Conservation (phyloP, 2,797 vertebrate genomes). For the Pogonophryne albipinna region DNA sequence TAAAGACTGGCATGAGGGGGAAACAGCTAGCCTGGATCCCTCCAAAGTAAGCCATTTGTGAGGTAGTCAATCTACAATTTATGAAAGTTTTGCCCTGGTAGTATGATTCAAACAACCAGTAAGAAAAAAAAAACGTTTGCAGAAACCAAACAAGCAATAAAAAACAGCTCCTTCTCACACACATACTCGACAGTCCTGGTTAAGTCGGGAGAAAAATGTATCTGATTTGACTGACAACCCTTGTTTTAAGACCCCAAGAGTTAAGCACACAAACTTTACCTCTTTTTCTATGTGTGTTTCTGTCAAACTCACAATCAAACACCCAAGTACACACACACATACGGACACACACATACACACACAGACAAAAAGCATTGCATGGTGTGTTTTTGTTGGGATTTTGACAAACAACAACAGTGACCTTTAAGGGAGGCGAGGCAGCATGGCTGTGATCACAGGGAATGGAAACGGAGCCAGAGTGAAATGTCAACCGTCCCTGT, state of each 20-base stretch:
- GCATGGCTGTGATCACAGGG: slow-evolving; percentile 87
- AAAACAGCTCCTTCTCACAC: slow-evolving; percentile 5
- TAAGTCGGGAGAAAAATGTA: slow-evolving; percentile 29
- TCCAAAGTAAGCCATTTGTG: neutral
- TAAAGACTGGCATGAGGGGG: too few species aligned
- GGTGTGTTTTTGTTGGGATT: slow-evolving; percentile 83
- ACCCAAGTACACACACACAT: too few species aligned
- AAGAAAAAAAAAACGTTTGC: neutral
- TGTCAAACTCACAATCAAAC: neutral
- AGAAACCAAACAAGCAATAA: slow-evolving; percentile 5
- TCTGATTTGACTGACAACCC: slow-evolving; percentile 64
- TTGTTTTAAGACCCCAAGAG: slow-evolving; percentile 58
- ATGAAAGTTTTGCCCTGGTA: neutral
- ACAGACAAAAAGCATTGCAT: slow-evolving; percentile 73
- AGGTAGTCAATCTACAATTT: neutral
- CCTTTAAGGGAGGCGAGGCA: slow-evolving; percentile 87
- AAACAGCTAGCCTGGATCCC: neutral
- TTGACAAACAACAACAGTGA: slow-evolving; percentile 88
- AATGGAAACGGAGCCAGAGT: slow-evolving; percentile 87
- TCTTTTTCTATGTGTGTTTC: neutral
- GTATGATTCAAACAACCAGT: neutral
- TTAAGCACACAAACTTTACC: slow-evolving; percentile 47
- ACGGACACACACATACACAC: slow-evolving; percentile 16
- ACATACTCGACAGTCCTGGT: slow-evolving; percentile 8
- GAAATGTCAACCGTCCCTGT: slow-evolving; percentile 89